Percentiles rank a stretch among this genome's conserved stretches.
Evolutionary conservation across 2,797 vertebrate species (phyloP).

Genomic region (Acanthis flammea): DNA sequence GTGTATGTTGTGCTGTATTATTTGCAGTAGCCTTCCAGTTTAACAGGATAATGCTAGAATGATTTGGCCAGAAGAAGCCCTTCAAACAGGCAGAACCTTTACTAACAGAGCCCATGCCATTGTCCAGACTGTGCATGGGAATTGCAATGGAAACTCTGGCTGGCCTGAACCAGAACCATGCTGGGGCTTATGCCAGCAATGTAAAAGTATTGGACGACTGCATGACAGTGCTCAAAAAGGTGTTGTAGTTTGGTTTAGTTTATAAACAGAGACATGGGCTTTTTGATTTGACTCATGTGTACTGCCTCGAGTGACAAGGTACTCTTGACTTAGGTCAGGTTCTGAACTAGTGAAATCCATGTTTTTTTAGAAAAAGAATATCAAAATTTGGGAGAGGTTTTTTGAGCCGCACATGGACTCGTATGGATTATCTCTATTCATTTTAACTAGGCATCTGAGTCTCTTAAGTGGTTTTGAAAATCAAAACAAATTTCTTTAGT

Average conservation of each 20-base stretch:
- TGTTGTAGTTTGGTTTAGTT: background rate
- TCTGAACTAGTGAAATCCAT: background rate
- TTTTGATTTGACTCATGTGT: background rate
- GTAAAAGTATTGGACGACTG: background rate
- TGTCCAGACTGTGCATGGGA: background rate
- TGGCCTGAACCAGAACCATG: background rate
- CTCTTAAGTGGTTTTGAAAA: background rate
- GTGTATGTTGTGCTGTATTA: background rate
- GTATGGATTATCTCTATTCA: background rate
- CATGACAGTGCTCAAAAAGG: background rate
- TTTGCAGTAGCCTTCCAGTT: background rate
- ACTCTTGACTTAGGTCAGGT: background rate
- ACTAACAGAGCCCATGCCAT: background rate
- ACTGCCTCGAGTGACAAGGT: background rate
- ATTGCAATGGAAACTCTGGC: background rate
- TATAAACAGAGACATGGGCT: background rate
- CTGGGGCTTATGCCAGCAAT: background rate
- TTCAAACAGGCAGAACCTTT: background rate
- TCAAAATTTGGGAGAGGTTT: background rate
- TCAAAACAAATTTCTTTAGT: background rate
- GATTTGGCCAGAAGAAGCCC: background rate
- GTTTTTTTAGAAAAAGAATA: background rate
- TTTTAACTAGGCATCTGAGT: background rate
- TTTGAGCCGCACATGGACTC: background rate
- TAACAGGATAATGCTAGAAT: background rate